These are phyloP conservation scores for Diachasmimorpha longicaudata DNA, from an alignment of 1,140 invertebrate genomes.

Conservation along the genomic window DNA sequence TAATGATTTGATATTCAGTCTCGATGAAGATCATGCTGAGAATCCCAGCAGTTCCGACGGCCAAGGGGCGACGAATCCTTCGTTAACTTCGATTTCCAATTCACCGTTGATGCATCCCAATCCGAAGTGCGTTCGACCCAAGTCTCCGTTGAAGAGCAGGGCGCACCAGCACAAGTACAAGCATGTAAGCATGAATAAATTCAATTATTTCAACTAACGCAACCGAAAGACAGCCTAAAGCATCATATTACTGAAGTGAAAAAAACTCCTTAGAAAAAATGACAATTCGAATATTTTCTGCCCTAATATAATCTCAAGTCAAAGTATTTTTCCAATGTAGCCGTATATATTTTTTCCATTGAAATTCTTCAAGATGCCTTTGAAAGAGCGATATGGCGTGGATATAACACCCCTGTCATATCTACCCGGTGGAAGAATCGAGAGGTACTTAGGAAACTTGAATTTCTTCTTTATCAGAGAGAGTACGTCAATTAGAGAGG, in stretches of 20 bases:
- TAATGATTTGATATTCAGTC: conserved; percentile 72
- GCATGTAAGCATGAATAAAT: conserved; percentile 44
- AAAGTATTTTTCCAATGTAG: too few species aligned
- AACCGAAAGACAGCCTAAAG: too few species aligned
- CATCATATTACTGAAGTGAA: too few species aligned
- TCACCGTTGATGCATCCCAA: conserved; percentile 27
- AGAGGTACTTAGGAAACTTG: conserved; percentile 88
- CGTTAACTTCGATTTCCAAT: conserved; percentile 21
- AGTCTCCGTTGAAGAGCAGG: conserved; percentile 51
- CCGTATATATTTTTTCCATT: too few species aligned
- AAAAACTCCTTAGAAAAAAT: background rate
- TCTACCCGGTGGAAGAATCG: conserved; percentile 80
- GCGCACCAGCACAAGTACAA: conserved; percentile 46
- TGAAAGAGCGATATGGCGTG: conserved; percentile 76
- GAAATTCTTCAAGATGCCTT: conserved; percentile 58
- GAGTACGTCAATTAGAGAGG: conserved; percentile 89
- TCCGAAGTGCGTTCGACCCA: conserved; percentile 46
- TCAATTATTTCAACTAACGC: background rate
- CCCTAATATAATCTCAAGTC: too few species aligned
- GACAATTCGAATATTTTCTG: background rate
- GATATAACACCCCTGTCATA: conserved; percentile 86
- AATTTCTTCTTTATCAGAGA: conserved; percentile 97
- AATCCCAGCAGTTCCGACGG: conserved; percentile 26
- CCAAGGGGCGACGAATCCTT: conserved; percentile 14
- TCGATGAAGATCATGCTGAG: conserved; percentile 71